These are phyloP conservation scores for Microtus pennsylvanicus DNA, from an alignment of 2,113 vertebrate genomes.

Conservation along the genomic window DNA sequence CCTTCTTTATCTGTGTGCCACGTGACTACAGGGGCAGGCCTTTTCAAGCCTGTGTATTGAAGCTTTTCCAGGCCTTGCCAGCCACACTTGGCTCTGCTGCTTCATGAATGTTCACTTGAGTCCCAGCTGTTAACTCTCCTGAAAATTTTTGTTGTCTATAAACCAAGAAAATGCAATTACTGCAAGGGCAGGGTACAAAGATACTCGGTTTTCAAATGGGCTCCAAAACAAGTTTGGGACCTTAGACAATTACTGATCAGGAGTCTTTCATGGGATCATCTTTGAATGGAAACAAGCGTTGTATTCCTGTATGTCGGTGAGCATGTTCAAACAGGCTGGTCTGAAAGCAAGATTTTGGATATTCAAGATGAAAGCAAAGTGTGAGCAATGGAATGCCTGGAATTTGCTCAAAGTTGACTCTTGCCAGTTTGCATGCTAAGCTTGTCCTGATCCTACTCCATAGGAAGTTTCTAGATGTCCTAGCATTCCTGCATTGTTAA, in stretches of 20 bases:
- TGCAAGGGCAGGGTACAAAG: not conserved
- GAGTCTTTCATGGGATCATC: not conserved
- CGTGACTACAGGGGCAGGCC: not conserved
- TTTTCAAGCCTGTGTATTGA: not conserved
- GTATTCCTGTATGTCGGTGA: not conserved
- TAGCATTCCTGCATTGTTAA: not conserved
- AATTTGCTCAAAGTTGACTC: constrained; percentile 27
- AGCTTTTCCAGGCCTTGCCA: not conserved
- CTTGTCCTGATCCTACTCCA: not conserved
- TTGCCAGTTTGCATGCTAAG: constrained; percentile 14
- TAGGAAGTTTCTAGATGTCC: constrained; percentile 33
- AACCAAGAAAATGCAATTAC: constrained; percentile 46
- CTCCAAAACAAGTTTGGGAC: not conserved
- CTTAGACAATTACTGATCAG: not conserved
- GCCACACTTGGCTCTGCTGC: constrained; percentile 41
- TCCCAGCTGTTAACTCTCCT: not conserved
- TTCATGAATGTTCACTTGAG: not conserved
- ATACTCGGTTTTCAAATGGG: not conserved
- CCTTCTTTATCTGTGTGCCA: not conserved
- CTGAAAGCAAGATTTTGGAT: constrained; percentile 32
- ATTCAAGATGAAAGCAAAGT: constrained; percentile 59
- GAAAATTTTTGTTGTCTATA: not conserved
- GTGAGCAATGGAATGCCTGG: not conserved
- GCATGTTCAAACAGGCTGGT: constrained; percentile 64
- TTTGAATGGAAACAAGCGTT: constrained; percentile 25